phyloP scores from a whole-genome alignment of 1,140 invertebrate genomes.

The Macrobrachium rosenbergii region DNA sequence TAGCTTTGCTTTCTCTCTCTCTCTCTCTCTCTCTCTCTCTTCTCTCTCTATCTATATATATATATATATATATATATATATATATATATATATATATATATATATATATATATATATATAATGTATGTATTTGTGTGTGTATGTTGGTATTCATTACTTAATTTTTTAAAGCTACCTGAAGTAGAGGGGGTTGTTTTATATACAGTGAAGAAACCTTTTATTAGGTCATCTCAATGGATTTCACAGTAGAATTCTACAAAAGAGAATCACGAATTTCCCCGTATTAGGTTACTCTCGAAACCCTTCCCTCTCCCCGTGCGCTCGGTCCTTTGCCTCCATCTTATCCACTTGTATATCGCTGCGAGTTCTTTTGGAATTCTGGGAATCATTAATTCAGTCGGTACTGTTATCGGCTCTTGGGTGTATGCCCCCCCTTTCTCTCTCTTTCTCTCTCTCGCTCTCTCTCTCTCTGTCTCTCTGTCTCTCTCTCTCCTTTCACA shows the following conservation, averaged over 20 bases:
- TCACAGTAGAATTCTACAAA: too few species aligned
- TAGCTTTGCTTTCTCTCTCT: too few species aligned
- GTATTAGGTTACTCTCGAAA: not conserved
- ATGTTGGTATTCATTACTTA: too few species aligned
- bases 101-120: too few species aligned
- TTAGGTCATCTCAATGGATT: too few species aligned
- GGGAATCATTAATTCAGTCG: not conserved
- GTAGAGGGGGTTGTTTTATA: too few species aligned
- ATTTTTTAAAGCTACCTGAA: too few species aligned
- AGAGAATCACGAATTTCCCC: not conserved
- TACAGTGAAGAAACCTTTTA: too few species aligned
- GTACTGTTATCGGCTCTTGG: not conserved
- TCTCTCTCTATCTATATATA: not conserved
- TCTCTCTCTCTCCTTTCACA: not conserved
- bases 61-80: too few species aligned
- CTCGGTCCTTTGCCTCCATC: not conserved
- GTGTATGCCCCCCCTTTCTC: not conserved
- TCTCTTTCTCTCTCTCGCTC: constrained; percentile 8
- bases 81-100: too few species aligned
- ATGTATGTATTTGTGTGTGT: too few species aligned
- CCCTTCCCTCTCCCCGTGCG: not conserved
- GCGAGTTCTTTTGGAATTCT: not conserved
- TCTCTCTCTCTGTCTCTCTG: not conserved
- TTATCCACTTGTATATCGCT: not conserved
- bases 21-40: too few species aligned